These are phyloP conservation scores for Colistium nudipinnis DNA, from an alignment of 2,113 vertebrate genomes.

Conservation along the genomic window DNA sequence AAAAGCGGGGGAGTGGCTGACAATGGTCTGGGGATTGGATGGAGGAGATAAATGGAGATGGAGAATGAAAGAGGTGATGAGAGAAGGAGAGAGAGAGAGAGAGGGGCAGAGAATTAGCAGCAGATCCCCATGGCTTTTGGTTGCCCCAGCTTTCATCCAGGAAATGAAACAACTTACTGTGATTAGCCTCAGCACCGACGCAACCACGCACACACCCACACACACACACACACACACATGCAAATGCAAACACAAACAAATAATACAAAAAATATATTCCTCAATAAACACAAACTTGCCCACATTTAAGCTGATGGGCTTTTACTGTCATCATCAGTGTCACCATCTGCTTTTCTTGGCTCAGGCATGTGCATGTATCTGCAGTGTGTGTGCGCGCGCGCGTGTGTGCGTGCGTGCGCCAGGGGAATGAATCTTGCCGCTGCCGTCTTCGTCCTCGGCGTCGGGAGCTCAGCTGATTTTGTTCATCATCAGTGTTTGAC, in stretches of 20 bases:
- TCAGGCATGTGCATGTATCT: slow-evolving; percentile 1
- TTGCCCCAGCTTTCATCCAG: slow-evolving; percentile 54
- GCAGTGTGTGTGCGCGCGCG: slow-evolving; percentile 13
- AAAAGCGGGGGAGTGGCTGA: slow-evolving; percentile 11
- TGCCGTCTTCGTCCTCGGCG: not conserved
- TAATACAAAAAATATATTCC: not conserved
- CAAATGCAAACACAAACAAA: slow-evolving; percentile 1
- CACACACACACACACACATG: slow-evolving; percentile 11
- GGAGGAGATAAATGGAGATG: slow-evolving; percentile 29
- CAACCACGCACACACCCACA: slow-evolving; percentile 21
- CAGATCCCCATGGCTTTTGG: slow-evolving; percentile 42
- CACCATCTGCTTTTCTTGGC: slow-evolving; percentile 39
- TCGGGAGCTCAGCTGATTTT: not conserved
- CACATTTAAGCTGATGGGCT: slow-evolving; percentile 24
- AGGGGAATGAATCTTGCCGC: not conserved
- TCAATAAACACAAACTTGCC: not conserved
- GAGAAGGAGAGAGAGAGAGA: slow-evolving; percentile 1
- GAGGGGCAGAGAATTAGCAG: slow-evolving; percentile 29
- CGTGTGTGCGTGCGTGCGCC: slow-evolving; percentile 7
- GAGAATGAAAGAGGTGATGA: slow-evolving; percentile 15
- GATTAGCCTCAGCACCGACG: not conserved
- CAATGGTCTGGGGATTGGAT: slow-evolving; percentile 28
- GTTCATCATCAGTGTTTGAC: slow-evolving; percentile 4
- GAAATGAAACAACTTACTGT: slow-evolving; percentile 54
- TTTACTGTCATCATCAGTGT: slow-evolving; percentile 39